A percentile compares a stretch with the other conserved stretches of the same genome.
Conservation (phyloP, 2,113 vertebrate species). For the Tragelaphus buxtoni region DNA sequence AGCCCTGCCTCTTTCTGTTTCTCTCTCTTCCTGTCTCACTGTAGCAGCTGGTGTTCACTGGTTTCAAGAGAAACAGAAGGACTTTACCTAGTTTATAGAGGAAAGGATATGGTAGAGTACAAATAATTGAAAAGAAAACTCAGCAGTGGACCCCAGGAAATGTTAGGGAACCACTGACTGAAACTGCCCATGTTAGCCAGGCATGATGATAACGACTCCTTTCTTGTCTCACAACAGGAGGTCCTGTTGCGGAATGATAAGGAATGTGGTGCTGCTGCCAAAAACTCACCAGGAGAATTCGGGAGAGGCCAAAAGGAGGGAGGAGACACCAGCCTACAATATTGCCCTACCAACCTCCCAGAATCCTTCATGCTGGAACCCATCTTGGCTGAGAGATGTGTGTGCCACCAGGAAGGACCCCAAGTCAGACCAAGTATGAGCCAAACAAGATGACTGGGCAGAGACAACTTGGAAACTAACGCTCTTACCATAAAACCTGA, state of each 20-base stretch:
- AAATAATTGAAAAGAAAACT: background rate
- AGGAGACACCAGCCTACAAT: background rate
- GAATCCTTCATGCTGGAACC: background rate
- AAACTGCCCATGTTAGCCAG: background rate
- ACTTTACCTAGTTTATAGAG: background rate
- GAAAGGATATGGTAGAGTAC: background rate
- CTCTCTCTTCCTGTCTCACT: background rate
- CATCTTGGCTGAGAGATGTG: background rate
- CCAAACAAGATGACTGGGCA: background rate
- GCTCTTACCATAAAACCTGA: background rate
- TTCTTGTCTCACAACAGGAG: background rate
- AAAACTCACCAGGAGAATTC: background rate
- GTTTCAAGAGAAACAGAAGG: background rate
- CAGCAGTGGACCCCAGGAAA: background rate
- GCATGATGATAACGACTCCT: background rate
- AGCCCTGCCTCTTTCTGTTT: rapidly evolving
- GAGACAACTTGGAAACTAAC: background rate
- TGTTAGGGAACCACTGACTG: background rate
- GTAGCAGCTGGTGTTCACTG: background rate
- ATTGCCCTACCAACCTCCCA: background rate
- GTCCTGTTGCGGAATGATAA: background rate
- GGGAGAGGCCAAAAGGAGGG: background rate
- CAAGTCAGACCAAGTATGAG: background rate
- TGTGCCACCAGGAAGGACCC: background rate
- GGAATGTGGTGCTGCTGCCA: background rate